Evolutionary conservation across 2,797 vertebrate species (phyloP).

Genomic region (Champsocephalus esox): DNA sequence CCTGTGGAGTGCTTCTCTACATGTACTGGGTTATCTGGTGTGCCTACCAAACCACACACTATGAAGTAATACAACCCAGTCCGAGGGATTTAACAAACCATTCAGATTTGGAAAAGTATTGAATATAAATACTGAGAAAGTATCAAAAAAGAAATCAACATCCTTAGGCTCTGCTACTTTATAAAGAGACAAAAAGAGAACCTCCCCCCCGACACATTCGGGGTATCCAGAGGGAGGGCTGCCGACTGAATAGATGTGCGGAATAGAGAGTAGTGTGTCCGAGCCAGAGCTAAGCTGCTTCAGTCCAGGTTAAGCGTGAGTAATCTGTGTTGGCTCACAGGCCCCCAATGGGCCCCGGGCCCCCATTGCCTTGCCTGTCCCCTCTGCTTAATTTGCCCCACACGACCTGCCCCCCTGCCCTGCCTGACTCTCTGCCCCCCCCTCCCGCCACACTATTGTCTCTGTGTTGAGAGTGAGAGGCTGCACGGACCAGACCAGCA

Average conservation of each 20-base stretch:
- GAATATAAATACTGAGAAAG: background rate
- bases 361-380: slow-evolving; percentile 37
- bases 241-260: slow-evolving; percentile 34
- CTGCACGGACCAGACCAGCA: background rate
- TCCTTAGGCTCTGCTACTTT: background rate
- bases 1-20: too few relatives aligned
- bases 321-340: slow-evolving; percentile 72
- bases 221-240: slow-evolving; percentile 13
- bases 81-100: too few relatives aligned
- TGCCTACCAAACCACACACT: too few relatives aligned
- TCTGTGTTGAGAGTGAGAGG: slow-evolving; percentile 14
- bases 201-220: background rate
- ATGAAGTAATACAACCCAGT: too few relatives aligned
- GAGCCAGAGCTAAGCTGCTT: slow-evolving; percentile 57
- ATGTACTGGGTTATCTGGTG: too few relatives aligned
- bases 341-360: slow-evolving; percentile 37
- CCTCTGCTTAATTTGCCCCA: slow-evolving; percentile 56
- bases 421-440: background rate
- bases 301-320: slow-evolving; percentile 73
- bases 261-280: slow-evolving; percentile 51
- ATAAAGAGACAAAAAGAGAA: background rate
- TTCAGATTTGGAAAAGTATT: too few relatives aligned
- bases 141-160: background rate
- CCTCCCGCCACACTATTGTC: slow-evolving; percentile 38
- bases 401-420: slow-evolving; percentile 40